phyloP scores from a whole-genome alignment of 2,797 vertebrate species.

The Galago senegalensis region DNA sequence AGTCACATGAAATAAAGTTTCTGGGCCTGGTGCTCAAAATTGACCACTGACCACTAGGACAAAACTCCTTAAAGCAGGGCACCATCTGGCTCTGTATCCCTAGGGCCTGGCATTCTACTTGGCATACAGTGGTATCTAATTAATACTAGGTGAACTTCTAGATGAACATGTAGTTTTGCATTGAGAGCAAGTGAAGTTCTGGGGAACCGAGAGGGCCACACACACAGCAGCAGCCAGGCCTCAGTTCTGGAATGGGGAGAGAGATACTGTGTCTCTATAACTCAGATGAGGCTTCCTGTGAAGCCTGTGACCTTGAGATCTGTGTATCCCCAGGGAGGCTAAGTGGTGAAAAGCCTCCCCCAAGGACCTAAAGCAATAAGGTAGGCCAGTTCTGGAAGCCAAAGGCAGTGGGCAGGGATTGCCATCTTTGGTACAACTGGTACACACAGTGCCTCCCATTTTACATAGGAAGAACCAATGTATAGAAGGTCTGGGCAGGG shows the following conservation, averaged over 20 bases:
- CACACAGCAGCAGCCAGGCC: neutral
- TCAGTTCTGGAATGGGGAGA: no score
- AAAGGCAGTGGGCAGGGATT: neutral
- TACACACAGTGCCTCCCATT: neutral
- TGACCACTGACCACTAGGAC: neutral
- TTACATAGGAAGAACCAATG: neutral
- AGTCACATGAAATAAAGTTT: neutral
- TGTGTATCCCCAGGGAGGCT: neutral
- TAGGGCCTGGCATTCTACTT: slow-evolving; percentile 2
- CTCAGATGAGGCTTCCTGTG: neutral
- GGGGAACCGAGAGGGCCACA: neutral
- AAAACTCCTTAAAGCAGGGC: neutral
- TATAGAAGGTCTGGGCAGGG: fast-evolving
- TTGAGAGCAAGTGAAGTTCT: neutral
- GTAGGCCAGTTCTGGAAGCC: neutral
- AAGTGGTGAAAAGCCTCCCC: neutral
- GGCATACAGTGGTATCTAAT: neutral
- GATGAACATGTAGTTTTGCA: neutral
- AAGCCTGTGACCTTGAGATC: neutral
- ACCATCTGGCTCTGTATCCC: neutral
- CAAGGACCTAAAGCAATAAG: neutral
- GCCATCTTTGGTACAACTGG: neutral
- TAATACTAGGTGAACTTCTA: neutral
- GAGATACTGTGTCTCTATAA: neutral
- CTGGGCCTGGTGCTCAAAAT: neutral